Base-by-base conservation (phyloP, 2,113 vertebrate species). In the Gulo gulo region DNA sequence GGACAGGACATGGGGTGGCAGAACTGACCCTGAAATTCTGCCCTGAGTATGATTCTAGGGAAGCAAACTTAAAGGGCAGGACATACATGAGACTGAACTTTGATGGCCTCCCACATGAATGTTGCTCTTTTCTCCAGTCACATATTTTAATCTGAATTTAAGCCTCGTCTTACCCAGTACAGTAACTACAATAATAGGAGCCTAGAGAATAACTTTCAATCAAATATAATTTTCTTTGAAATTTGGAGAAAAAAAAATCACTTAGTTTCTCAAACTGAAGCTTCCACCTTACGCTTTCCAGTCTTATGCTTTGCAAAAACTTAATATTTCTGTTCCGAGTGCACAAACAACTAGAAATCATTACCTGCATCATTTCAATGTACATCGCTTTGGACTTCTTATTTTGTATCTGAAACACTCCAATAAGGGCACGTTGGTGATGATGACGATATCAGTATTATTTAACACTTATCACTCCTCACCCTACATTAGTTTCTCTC, bases 201-300 rank as follows among this genome's bases (percentile, higher is more conserved):
- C 63, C 42, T 95, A 74, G 74, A 96, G 81, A 94, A 85, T 94
- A 97, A 94, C 94, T 96, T 94, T 96, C 36, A 90, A 87, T 97
- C 89, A 89, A 95, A 92, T 91, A 78, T 18, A 55, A 83, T 90
- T 97, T 96, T 85, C 65, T 76, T 63, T 57, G 74, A 94, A 94
- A 94, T 61, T 97, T 83, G 96, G 23, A 90, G 93, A 52, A 71
- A 97, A 97, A 97, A 93, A 81, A 50, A 73, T 63, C 34, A 89
- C 71, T 93, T 92, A 29, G 55, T 91, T 82, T 36, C 81, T 78
- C 3, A 15, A 69, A 55, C 11, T 88, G 61, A 87, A 90, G 55
- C n/a, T 86, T 86, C 67, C 34, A 90, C 23, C 12, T 95, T 96
- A 42, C 5, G 39, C 39, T 42, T 42, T 42, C 39, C 39, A 42